These are phyloP conservation scores for Megathymus violae DNA, from an alignment of 1,140 invertebrate species.

Conservation along the genomic window DNA sequence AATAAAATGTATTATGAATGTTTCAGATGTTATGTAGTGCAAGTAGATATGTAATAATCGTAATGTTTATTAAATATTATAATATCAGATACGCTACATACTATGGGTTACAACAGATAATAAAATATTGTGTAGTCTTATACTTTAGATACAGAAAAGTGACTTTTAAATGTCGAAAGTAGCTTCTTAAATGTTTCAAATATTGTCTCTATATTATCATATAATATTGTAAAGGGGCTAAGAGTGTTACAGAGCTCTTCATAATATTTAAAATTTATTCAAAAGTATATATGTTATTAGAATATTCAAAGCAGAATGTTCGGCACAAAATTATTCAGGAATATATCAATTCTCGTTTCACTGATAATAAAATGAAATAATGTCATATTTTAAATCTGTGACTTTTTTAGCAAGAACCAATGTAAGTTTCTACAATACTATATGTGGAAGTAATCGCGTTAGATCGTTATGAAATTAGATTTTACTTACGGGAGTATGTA, in stretches of 20 bases:
- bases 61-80: slow-evolving; percentile 19
- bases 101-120: slow-evolving; percentile 22
- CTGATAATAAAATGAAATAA: too few relatives aligned
- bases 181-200: slow-evolving; percentile 29
- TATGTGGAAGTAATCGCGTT: slow-evolving; percentile 55
- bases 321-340: slow-evolving; percentile 7
- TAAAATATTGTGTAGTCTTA: slow-evolving; percentile 6
- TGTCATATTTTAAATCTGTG: not conserved
- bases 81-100: slow-evolving; percentile 27
- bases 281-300: too few relatives aligned
- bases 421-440: slow-evolving; percentile 35
- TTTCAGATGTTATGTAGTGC: slow-evolving; percentile 26
- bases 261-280: too few relatives aligned
- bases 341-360: too few relatives aligned
- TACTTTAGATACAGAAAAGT: slow-evolving; percentile 8
- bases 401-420: slow-evolving; percentile 27
- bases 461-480: slow-evolving; percentile 68
- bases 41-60: slow-evolving; percentile 22
- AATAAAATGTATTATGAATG: slow-evolving; percentile 25
- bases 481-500: slow-evolving; percentile 71
- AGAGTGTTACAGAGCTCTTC: slow-evolving; percentile 6
- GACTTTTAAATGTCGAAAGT: slow-evolving; percentile 22
- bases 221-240: slow-evolving; percentile 3
- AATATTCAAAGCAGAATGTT: too few relatives aligned
- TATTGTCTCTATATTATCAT: slow-evolving; percentile 16